Evolutionary conservation across 2,113 vertebrate species (phyloP).

Genomic region (Mesitornis unicolor): DNA sequence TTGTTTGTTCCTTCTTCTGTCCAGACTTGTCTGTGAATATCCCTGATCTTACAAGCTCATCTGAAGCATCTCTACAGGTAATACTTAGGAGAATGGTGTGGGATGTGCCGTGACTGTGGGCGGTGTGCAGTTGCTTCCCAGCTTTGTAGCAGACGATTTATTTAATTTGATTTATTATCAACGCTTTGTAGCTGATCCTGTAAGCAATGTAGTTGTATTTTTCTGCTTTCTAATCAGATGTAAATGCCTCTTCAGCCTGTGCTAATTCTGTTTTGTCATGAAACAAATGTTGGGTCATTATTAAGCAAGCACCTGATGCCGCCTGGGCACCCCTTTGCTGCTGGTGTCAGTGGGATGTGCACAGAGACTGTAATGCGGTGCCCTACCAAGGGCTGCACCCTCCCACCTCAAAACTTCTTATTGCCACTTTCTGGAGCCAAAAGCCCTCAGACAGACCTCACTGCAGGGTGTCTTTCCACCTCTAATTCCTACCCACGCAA

Average conservation of each 20-base stretch:
- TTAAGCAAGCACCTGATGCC: background rate
- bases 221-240: background rate
- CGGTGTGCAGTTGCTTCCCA: background rate
- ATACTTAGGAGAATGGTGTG: background rate
- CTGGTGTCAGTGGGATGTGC: rapidly evolving
- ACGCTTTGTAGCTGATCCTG: background rate
- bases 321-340: background rate
- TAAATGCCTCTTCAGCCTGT: background rate
- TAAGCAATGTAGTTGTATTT: background rate
- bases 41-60: background rate
- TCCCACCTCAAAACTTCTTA: background rate
- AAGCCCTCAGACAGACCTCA: background rate
- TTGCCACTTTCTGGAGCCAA: rapidly evolving
- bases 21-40: background rate
- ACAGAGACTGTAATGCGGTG: background rate
- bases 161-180: background rate
- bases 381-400: background rate
- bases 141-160: background rate
- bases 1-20: background rate
- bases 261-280: background rate
- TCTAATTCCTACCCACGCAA: background rate
- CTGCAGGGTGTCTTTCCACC: background rate
- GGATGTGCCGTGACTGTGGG: background rate
- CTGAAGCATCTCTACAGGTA: background rate
- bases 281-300: background rate